These are phyloP conservation scores for Apostichopus parvimensis DNA, from an alignment of 35 echinoderm and acorn worm species.

Conservation along the genomic window DNA sequence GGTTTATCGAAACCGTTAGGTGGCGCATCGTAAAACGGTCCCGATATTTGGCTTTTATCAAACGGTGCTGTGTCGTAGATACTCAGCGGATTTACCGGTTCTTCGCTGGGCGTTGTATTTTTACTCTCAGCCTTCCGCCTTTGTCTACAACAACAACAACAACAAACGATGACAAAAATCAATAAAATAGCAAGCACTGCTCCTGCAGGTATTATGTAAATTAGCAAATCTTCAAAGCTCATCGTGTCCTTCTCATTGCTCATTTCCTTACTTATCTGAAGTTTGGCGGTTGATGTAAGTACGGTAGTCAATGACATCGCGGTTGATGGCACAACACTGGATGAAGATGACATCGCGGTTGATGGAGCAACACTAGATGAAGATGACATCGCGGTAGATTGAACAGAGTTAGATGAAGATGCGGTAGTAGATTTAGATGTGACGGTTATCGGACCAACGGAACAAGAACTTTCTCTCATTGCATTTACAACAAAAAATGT, in stretches of 20 bases:
- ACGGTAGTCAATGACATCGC: too few relatives aligned
- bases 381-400: too few relatives aligned
- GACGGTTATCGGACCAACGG: background rate
- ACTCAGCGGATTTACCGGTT: background rate
- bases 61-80: background rate
- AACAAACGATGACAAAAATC: background rate
- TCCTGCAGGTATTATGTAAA: constrained; percentile 4
- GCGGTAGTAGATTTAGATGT: background rate
- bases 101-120: background rate
- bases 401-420: background rate
- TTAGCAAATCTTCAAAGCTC: background rate
- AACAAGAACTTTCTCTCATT: background rate
- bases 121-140: background rate
- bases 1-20: background rate
- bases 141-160: background rate
- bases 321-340: too few relatives aligned
- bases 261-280: too few relatives aligned
- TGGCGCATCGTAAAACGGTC: background rate
- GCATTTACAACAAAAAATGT: background rate
- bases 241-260: background rate
- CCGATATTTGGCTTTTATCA: background rate
- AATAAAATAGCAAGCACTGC: background rate
- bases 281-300: too few relatives aligned
- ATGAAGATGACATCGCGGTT: too few relatives aligned
- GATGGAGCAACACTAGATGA: too few relatives aligned